phyloP scores from a whole-genome alignment of 53 echinoderm and acorn worm species.

The Apostichopus leukothele region DNA sequence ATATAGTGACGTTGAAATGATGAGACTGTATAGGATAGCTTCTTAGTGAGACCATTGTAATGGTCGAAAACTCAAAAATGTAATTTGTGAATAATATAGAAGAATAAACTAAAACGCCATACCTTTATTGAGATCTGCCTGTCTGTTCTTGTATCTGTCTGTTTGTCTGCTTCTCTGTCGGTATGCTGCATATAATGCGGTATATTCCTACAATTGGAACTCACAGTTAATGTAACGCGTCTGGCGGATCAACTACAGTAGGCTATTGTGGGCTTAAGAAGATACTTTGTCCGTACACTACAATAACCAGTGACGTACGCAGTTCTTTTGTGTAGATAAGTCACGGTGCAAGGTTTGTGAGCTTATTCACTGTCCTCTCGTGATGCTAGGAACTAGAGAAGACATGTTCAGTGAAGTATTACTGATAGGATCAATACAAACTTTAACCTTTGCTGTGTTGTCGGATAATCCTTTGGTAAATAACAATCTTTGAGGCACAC shows the following conservation, averaged over 20 bases:
- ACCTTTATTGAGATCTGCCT: too few species aligned
- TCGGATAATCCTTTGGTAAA: background rate
- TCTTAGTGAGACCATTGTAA: too few species aligned
- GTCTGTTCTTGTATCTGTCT: too few species aligned
- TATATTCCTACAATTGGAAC: background rate
- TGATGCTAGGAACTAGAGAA: background rate
- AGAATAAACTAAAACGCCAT: too few species aligned
- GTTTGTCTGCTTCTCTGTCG: too few species aligned
- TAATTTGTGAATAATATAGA: too few species aligned
- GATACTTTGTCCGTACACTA: background rate
- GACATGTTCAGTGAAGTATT: background rate
- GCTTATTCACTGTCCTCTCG: background rate
- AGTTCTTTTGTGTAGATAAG: background rate
- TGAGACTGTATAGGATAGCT: too few species aligned
- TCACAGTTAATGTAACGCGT: background rate
- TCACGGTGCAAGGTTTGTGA: background rate
- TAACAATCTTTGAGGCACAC: background rate
- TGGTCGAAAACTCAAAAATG: too few species aligned
- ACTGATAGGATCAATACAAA: background rate
- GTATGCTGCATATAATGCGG: too few species aligned
- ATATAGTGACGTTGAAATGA: too few species aligned
- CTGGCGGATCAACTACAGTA: background rate
- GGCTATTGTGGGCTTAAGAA: background rate
- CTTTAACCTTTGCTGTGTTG: background rate
- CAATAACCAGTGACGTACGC: background rate